A percentile compares a stretch with the other conserved stretches of the same genome.
Conservation (phyloP, 2,888 invertebrate species). For the Pollenia griseotomentosa region DNA sequence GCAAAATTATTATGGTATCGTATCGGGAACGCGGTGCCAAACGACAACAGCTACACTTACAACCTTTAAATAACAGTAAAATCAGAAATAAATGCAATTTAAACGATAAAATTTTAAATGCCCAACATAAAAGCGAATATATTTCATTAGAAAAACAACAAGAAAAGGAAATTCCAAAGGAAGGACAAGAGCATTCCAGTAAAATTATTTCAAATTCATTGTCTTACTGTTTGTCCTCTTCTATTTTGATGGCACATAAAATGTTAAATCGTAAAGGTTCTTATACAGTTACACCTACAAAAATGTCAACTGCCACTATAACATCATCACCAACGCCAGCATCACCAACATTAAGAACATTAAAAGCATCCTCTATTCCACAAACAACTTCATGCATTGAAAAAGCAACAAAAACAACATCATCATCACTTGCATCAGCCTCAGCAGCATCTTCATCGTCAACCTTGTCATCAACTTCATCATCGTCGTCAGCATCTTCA, state of each 20-base stretch:
- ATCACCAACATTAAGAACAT: constrained; percentile 51
- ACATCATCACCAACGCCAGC: constrained; percentile 23
- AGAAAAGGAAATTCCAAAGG: constrained; percentile 2
- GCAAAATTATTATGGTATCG: constrained; percentile 77
- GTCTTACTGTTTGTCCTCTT: constrained; percentile 24
- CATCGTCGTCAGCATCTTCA: constrained; percentile 39
- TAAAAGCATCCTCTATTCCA: constrained; percentile 48
- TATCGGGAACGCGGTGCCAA: constrained; percentile 74
- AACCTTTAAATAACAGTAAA: constrained; percentile 26
- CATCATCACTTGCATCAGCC: constrained; percentile 1
- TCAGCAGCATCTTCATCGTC: constrained; percentile 37
- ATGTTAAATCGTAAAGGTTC: constrained; percentile 73
- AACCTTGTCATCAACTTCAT: constrained; percentile 34
- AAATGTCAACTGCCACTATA: constrained; percentile 53
- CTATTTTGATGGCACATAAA: constrained; percentile 55
- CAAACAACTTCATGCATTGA: constrained; percentile 30
- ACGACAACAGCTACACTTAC: constrained; percentile 42
- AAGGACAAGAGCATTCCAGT: constrained; percentile 17
- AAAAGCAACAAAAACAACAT: constrained; percentile 18
- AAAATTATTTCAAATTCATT: constrained; percentile 52
- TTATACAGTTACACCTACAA: constrained; percentile 71
- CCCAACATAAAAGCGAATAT: constrained; percentile 56
- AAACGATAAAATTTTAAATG: constrained; percentile 37
- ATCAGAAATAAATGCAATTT: constrained; percentile 31
- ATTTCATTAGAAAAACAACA: constrained; percentile 22